phyloP scores from a whole-genome alignment of 2,888 invertebrate species.

The Copidosoma aretas region DNA sequence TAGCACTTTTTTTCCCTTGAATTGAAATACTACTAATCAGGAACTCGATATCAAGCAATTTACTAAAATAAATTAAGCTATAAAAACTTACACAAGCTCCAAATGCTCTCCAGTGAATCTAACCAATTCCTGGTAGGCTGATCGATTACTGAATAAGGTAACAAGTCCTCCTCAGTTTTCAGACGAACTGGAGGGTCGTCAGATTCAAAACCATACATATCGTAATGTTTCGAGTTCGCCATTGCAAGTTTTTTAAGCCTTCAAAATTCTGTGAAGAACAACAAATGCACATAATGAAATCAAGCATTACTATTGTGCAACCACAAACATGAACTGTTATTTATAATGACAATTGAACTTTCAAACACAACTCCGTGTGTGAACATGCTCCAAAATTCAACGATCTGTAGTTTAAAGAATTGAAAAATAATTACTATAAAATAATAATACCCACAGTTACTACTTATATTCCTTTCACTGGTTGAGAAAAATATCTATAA shows the following conservation, averaged over 20 bases:
- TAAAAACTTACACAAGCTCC: conserved; percentile 53
- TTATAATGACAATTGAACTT: too few species aligned
- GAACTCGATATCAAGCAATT: conserved; percentile 1
- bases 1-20: conserved; percentile 67
- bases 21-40: conserved; percentile 1
- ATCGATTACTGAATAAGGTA: conserved; percentile 50
- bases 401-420: too few species aligned
- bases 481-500: too few species aligned
- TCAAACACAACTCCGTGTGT: too few species aligned
- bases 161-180: conserved; percentile 35
- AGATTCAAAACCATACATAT: background rate
- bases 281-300: too few species aligned
- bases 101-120: conserved; percentile 51
- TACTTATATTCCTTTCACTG: too few species aligned
- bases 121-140: conserved; percentile 54
- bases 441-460: too few species aligned
- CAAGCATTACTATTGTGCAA: too few species aligned
- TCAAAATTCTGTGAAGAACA: too few species aligned
- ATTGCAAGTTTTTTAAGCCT: background rate
- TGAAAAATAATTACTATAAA: too few species aligned
- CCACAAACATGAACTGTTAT: too few species aligned
- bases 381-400: too few species aligned
- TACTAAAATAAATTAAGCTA: background rate
- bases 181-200: conserved; percentile 16
- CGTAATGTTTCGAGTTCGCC: conserved; percentile 16